A percentile compares a stretch with the other conserved stretches of the same genome.
Conservation (phyloP, 2,797 vertebrate species). For the Pelochelys cantorii region DNA sequence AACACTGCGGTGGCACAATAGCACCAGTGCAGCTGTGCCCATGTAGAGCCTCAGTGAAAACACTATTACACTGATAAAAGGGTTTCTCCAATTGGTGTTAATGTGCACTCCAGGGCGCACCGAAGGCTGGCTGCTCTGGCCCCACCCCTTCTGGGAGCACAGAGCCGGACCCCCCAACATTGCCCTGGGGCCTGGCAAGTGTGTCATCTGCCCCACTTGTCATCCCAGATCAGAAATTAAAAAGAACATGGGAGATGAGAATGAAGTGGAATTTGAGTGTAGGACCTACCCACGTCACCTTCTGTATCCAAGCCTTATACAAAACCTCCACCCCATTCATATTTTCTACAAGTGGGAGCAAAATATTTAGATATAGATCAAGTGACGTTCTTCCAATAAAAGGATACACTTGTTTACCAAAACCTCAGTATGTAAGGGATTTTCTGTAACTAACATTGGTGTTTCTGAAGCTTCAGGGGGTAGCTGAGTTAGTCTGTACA, state of each 20-base stretch:
- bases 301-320: accelerated
- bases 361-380: not conserved
- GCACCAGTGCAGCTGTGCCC: too few species aligned
- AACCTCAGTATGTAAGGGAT: not conserved
- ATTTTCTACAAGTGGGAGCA: not conserved
- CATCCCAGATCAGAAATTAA: not conserved
- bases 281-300: not conserved
- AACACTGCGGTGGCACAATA: not conserved
- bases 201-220: too few species aligned
- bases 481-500: too few species aligned
- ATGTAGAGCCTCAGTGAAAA: not conserved
- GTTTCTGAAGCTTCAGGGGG: not conserved
- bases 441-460: not conserved
- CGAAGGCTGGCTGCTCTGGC: too few species aligned
- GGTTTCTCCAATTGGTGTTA: not conserved
- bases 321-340: not conserved
- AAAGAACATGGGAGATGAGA: not conserved
- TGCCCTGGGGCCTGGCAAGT: too few species aligned
- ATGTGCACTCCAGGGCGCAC: too few species aligned
- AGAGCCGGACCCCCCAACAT: too few species aligned
- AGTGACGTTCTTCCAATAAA: not conserved
- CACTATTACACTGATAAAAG: not conserved
- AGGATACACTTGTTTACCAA: not conserved
- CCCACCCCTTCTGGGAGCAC: too few species aligned
- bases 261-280: accelerated